Conservation (phyloP, 1,140 invertebrate genomes). For the Ostrea denselamellosa region DNA sequence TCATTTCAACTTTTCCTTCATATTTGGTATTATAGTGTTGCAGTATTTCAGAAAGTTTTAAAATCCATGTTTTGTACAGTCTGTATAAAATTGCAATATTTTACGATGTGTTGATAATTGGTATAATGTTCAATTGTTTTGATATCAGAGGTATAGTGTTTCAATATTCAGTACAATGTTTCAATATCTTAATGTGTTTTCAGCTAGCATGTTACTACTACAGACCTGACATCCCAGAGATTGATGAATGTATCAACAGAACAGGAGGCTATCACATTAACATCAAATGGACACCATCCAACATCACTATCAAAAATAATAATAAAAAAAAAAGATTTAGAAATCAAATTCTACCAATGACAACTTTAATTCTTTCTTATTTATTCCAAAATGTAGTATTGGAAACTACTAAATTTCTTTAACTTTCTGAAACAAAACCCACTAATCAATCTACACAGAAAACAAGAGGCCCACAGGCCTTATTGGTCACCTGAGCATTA, state of each 20-base stretch:
- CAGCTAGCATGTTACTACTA: slow-evolving; percentile 13
- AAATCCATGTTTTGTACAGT: neutral
- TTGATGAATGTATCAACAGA: slow-evolving; percentile 96
- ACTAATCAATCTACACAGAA: no score
- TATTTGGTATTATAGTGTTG: neutral
- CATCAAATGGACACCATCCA: slow-evolving; percentile 94
- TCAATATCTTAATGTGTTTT: neutral
- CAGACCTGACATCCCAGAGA: slow-evolving; percentile 89
- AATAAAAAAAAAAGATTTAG: neutral
- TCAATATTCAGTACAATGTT: no score
- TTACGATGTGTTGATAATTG: no score
- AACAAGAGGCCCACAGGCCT: no score
- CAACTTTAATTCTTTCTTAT: no score
- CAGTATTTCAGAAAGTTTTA: neutral
- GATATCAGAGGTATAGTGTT: no score
- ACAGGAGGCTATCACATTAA: slow-evolving; percentile 93
- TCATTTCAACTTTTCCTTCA: no score
- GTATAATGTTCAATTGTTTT: no score
- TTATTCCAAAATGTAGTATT: no score
- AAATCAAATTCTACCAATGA: neutral
- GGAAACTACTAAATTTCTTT: no score
- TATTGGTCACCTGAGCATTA: no score
- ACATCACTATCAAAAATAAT: slow-evolving; percentile 86
- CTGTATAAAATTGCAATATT: neutral
- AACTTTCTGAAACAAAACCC: no score